Evolutionary conservation across 2,797 vertebrate genomes (phyloP), one percentile per base, ranked within the genome.

Genomic region (Anas acuta): DNA sequence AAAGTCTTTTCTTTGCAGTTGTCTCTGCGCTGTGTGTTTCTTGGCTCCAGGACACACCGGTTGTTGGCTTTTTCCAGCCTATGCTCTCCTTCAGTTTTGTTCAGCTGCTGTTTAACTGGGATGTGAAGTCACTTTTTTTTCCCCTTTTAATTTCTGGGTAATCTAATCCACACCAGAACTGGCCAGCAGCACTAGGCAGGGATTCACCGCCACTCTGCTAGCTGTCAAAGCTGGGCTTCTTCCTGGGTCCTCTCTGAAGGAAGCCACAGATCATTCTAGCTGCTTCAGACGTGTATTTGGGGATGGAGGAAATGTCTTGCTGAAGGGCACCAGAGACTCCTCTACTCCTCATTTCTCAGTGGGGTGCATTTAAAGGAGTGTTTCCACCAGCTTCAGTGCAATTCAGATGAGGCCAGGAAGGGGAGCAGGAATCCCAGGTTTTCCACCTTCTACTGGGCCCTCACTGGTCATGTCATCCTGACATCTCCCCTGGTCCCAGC

Each of bases 11-110:
- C 65, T 69, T 60, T 69, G 35, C n/a, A 65, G 3, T 53, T 2
- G 0, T 61, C 57, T 13, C 32, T 21, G 43, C 32, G 41, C 30
- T 0, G 0, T 41, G 25, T 13, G 8, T 49, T 84, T 61, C 51
- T 41, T 30, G 51, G 23, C 74, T 80, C 47, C 21, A n/a, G 33
- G 65, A 41, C 49, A 28, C 8, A 11, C 3, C 7, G 22, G 28
- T 6, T 41, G 19, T 13, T 41, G 58, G 45, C 11, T 57, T 30
- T 20, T 74, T 85, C 47, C 49, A 81, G 32, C 7, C 30, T 30
- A 28, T 25, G 2, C 5, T 75, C 19, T 58, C 54, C 10, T 64
- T 58, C 3, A 1, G 17, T 32, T 75, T 57, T 54, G 4, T 81
- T 57, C 47, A 28, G 61, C 41, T 57, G n/a, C 1, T 56, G 0